Percentiles rank a stretch among this genome's conserved stretches.
phyloP scores from a whole-genome alignment of 2,797 vertebrate genomes.

The Arctocebus calabarensis region DNA sequence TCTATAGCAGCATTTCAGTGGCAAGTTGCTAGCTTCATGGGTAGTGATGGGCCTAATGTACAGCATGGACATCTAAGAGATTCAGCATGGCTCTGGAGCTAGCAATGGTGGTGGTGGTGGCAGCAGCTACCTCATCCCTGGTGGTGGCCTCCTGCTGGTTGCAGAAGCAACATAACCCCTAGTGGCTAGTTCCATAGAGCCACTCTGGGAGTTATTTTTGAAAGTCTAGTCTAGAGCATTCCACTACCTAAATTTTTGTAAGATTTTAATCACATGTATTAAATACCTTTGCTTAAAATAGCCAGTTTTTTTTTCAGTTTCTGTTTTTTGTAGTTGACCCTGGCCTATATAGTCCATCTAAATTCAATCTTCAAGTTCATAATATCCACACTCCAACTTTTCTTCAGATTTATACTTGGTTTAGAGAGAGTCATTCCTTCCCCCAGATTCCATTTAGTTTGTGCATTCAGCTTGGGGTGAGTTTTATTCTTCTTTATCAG shows the following conservation, averaged over 20 bases:
- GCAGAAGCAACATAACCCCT: background rate
- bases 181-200: background rate
- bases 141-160: background rate
- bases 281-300: constrained; percentile 17
- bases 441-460: constrained; percentile 14
- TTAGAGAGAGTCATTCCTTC: background rate
- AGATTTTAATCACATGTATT: background rate
- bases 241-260: background rate
- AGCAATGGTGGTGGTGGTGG: background rate
- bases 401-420: background rate
- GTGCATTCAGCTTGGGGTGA: background rate
- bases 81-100: background rate
- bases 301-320: constrained; percentile 27
- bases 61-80: background rate
- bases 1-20: background rate
- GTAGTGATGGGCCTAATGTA: background rate
- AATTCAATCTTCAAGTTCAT: background rate
- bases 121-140: background rate
- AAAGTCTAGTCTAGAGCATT: background rate
- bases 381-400: background rate
- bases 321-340: background rate
- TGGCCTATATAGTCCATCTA: background rate
- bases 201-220: constrained; percentile 3
- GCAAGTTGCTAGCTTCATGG: background rate
- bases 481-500: background rate